A percentile compares a stretch with the other conserved stretches of the same genome.
phyloP scores from a whole-genome alignment of 1,140 invertebrate species.

The Streblospio benedicti region DNA sequence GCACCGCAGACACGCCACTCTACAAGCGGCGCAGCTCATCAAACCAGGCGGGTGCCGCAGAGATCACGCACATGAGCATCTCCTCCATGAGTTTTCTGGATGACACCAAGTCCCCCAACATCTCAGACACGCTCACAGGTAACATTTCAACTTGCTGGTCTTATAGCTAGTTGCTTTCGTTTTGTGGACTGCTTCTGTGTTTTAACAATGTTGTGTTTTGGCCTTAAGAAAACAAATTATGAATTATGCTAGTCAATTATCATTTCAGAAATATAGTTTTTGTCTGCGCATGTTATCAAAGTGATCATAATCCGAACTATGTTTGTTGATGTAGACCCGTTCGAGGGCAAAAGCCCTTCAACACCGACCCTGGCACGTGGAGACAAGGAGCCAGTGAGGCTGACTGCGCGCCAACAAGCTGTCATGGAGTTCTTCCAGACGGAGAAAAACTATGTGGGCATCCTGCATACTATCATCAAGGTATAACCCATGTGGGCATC shows the following conservation, averaged over 20 bases:
- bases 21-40: constrained; percentile 70
- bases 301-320: too few species aligned
- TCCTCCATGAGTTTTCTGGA: constrained; percentile 79
- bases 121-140: constrained; percentile 31
- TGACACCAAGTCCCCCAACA: constrained; percentile 58
- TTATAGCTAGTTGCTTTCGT: too few species aligned
- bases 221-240: too few species aligned
- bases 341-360: too few species aligned
- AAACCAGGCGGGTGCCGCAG: too few species aligned
- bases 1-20: constrained; percentile 52
- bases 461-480: constrained; percentile 82
- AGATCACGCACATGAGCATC: constrained; percentile 65
- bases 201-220: too few species aligned
- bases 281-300: too few species aligned
- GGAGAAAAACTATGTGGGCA: constrained; percentile 92
- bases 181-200: too few species aligned
- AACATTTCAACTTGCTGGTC: not conserved
- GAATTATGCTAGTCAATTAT: too few species aligned
- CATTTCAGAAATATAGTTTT: too few species aligned
- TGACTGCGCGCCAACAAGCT: constrained; percentile 72
- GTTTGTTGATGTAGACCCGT: too few species aligned
- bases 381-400: constrained; percentile 36
- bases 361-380: too few species aligned
- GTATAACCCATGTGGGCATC: constrained; percentile 47
- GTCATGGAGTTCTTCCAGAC: constrained; percentile 91